Evolutionary conservation across 2,113 vertebrate genomes (phyloP), one percentile per base, ranked within the genome.

Genomic region (Zosterops lateralis): DNA sequence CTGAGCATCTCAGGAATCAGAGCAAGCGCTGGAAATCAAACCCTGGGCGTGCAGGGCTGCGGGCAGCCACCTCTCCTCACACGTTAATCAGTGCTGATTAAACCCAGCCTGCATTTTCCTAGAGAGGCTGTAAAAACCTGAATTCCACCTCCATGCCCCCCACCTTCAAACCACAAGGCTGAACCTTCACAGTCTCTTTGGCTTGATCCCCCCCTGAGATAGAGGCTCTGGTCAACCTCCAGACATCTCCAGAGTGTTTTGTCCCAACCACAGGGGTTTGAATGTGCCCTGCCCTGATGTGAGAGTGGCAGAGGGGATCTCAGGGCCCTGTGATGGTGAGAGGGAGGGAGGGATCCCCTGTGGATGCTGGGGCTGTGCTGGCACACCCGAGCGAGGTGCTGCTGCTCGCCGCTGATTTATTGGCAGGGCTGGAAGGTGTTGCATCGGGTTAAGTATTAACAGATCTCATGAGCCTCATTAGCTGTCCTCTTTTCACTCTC

Each of bases 381-480:
- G 72, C 57, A 76, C 81, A 51, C 47, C 87, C 54, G 47, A 42
- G 78, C 29, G 1, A 75, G 71, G 47, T 54, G 47, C 76, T 26
- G 15, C 28, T 31, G 51, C 67, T 84, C 2, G 2, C 32, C 13
- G 48, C 87, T 95, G 95, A 95, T 96, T 95, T 96, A 97, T 96
- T 29, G 4, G 72, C 91, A 84, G 77, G 86, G 81, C 86, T 3
- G 22, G 86, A 14, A 94, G 92, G 90, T 97, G 93, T 95, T 97
- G 90, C 88, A 61, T 88, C 84, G 94, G 95, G 95, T 96, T 95
- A 96, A 96, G 88, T 86, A 95, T 95, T 95, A 97, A 94, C 96
- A 93, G 95, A 97, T 95, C 96, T 96, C 96, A 89, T 92, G 96
- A 95, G 97, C 86, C 97, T 94, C 94, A 88, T 97, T 96, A 96